Evolutionary conservation across 2,888 invertebrate genomes (phyloP).

Genomic region (Rhopalosiphum nymphaeae): DNA sequence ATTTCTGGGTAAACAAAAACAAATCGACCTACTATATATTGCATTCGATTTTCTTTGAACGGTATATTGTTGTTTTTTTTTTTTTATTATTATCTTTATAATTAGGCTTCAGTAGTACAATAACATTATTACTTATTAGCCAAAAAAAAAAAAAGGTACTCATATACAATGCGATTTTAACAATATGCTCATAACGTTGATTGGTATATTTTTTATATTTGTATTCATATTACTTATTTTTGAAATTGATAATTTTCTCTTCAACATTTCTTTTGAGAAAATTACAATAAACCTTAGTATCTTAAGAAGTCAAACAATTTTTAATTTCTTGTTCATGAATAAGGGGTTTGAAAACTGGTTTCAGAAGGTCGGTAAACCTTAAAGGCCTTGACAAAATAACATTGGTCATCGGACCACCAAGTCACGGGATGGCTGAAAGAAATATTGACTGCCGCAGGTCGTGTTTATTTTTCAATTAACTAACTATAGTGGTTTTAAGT

Average conservation of each 20-base stretch:
- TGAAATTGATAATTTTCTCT: neutral
- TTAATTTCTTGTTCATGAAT: neutral
- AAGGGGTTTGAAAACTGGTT: conserved; percentile 7
- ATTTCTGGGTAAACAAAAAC: neutral
- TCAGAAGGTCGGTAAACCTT: conserved; percentile 29
- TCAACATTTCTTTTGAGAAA: neutral
- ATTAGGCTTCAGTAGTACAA: neutral
- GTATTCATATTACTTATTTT: neutral
- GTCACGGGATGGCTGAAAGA: neutral
- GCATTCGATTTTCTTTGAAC: neutral
- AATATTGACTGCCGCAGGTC: neutral
- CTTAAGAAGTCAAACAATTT: neutral
- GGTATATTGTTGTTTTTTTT: neutral
- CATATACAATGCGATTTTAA: neutral
- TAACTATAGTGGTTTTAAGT: neutral
- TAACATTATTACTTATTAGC: neutral
- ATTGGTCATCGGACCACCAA: neutral
- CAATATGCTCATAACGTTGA: neutral
- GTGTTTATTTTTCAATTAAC: neutral
- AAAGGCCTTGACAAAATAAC: conserved; percentile 22
- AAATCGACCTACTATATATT: neutral
- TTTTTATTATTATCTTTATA: neutral
- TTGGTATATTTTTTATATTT: neutral
- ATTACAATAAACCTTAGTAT: neutral
- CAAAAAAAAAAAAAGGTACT: neutral